These are phyloP conservation scores for Pagetopsis macropterus DNA, from an alignment of 2,797 vertebrate species.

Conservation along the genomic window DNA sequence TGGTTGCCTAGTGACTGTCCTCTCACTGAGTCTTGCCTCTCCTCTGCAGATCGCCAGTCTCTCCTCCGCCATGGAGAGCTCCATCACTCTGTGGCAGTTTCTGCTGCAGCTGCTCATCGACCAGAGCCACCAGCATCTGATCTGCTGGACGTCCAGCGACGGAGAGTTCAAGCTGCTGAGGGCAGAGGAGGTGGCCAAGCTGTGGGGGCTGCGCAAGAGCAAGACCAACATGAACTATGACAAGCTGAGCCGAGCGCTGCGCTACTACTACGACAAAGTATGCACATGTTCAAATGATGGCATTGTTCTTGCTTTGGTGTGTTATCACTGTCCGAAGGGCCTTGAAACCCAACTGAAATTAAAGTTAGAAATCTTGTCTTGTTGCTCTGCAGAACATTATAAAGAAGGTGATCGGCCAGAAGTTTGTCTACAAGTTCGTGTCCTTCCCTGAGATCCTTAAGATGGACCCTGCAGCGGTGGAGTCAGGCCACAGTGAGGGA, in stretches of 20 bases:
- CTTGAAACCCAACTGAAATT: not conserved
- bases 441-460: conserved; percentile 96
- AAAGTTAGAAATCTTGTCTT: not conserved
- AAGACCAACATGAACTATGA: conserved; percentile 99
- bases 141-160: conserved; percentile 97
- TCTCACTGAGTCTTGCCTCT: not conserved
- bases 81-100: conserved; percentile 99
- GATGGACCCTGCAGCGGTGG: conserved; percentile 91
- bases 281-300: conserved; percentile 63
- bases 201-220: conserved; percentile 98
- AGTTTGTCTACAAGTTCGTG: conserved; percentile 98
- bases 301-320: not conserved
- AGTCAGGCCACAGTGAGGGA: conserved; percentile 87
- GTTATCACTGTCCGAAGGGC: not conserved
- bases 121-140: conserved; percentile 95
- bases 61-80: conserved; percentile 90
- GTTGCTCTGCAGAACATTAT: conserved; percentile 91
- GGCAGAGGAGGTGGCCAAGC: conserved; percentile 97
- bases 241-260: conserved; percentile 95
- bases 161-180: conserved; percentile 98
- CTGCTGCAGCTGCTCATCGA: conserved; percentile 96
- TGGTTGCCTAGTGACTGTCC: not conserved
- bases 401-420: conserved; percentile 97
- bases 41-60: conserved; percentile 37
- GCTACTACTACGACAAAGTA: conserved; percentile 99